Percentiles rank a stretch among this genome's conserved stretches.
phyloP scores from a whole-genome alignment of 2,888 invertebrate genomes.

The Chrysopilus asiliformis region DNA sequence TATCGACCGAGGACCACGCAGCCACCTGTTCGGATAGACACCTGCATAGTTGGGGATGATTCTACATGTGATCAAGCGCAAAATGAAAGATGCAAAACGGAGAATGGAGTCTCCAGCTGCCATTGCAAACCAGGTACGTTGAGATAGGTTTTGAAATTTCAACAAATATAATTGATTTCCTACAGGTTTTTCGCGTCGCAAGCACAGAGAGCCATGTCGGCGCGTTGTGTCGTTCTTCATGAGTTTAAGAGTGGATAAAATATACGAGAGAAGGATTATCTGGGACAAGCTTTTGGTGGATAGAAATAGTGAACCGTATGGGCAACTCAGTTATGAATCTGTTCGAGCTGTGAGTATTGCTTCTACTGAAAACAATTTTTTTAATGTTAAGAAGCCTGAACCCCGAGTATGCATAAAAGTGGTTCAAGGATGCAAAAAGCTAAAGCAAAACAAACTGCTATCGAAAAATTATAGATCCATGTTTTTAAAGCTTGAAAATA shows the following conservation, averaged over 20 bases:
- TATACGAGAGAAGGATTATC: constrained; percentile 64
- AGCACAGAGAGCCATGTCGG: constrained; percentile 63
- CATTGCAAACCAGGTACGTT: constrained; percentile 62
- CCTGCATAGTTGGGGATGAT: constrained; percentile 86
- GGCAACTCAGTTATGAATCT: constrained; percentile 72
- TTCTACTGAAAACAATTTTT: background rate
- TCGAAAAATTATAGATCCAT: too few species aligned
- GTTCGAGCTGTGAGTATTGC: constrained; percentile 61
- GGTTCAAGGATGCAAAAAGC: too few species aligned
- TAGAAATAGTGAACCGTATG: constrained; percentile 64
- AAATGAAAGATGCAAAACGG: constrained; percentile 77
- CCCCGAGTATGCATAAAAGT: background rate
- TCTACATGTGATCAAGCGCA: constrained; percentile 80
- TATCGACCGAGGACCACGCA: constrained; percentile 35
- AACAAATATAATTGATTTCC: too few species aligned
- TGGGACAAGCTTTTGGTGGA: constrained; percentile 67
- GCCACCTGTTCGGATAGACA: constrained; percentile 58
- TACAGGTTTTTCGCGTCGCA: constrained; percentile 49
- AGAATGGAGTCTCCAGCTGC: constrained; percentile 74
- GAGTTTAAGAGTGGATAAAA: constrained; percentile 66
- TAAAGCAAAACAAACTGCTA: too few species aligned
- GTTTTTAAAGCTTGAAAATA: too few species aligned
- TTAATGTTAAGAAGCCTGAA: background rate
- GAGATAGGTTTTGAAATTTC: background rate
- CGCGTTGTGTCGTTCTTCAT: constrained; percentile 65